Conservation (phyloP, 2,797 vertebrate genomes). For the Cynodonichthys magdalenae region DNA sequence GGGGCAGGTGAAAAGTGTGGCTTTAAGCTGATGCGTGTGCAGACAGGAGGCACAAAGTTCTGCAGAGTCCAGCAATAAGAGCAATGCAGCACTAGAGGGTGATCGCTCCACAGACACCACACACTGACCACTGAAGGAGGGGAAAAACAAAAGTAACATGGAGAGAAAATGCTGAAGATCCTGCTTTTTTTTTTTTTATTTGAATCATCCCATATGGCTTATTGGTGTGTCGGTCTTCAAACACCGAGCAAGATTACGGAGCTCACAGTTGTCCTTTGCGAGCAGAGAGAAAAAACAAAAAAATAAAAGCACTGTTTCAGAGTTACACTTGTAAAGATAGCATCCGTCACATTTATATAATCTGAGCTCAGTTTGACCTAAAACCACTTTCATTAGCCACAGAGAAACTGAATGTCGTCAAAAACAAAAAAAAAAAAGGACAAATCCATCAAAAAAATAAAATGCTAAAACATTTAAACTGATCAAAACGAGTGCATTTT, state of each 20-base stretch:
- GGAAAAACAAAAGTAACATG: constrained; percentile 10
- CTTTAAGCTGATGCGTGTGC: constrained; percentile 52
- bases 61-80: constrained; percentile 38
- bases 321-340: constrained; percentile 42
- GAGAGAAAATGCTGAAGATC: constrained; percentile 32
- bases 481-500: neutral
- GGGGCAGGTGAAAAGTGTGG: constrained; percentile 42
- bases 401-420: constrained; percentile 4
- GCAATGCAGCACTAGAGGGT: constrained; percentile 48
- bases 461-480: neutral
- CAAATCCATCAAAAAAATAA: too few relatives aligned
- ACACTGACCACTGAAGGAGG: constrained; percentile 8
- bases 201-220: constrained; percentile 74
- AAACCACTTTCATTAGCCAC: constrained; percentile 20
- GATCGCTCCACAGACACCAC: constrained; percentile 34
- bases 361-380: constrained; percentile 3
- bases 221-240: constrained; percentile 50
- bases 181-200: constrained; percentile 46
- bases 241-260: constrained; percentile 67
- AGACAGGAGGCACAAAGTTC: constrained; percentile 64
- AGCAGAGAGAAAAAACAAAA: constrained; percentile 15
- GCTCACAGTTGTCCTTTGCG: constrained; percentile 30
- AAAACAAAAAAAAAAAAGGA: neutral
- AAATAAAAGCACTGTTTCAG: constrained; percentile 45
- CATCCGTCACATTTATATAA: constrained; percentile 19